Evolutionary conservation across 1,140 invertebrate species (phyloP).

Genomic region (Drosophila ambigua): DNA sequence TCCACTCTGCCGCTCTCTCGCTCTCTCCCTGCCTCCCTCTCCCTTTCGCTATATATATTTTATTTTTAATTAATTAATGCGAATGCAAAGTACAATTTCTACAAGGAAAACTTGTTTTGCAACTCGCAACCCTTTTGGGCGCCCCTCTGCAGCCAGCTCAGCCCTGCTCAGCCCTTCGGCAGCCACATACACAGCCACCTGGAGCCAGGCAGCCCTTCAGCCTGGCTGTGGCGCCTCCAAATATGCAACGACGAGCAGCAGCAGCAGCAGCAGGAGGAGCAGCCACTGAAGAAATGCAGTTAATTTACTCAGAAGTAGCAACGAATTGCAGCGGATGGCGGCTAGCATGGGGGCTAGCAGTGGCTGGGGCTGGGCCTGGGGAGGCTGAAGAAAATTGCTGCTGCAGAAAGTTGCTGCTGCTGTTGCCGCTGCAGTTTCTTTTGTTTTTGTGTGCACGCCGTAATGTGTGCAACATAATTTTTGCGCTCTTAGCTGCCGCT

Average conservation of each 20-base stretch:
- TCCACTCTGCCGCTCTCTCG: background rate
- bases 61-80: conserved; percentile 84
- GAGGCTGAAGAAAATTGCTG: conserved; percentile 61
- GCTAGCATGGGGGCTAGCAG: conserved; percentile 8
- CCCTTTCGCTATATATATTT: conserved; percentile 60
- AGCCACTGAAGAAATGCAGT: conserved; percentile 79
- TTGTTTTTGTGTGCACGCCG: conserved; percentile 80
- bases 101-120: conserved; percentile 83
- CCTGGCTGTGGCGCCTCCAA: conserved; percentile 68
- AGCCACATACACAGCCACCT: conserved; percentile 12
- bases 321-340: conserved; percentile 27
- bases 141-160: conserved; percentile 1
- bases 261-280: conserved; percentile 19
- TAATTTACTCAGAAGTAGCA: conserved; percentile 81
- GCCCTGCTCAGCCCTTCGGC: conserved; percentile 33
- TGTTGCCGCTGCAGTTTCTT: conserved; percentile 67
- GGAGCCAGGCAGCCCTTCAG: conserved; percentile 22
- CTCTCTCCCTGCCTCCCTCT: background rate
- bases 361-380: background rate
- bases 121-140: conserved; percentile 61
- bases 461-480: conserved; percentile 80
- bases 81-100: conserved; percentile 83
- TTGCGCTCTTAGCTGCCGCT: conserved; percentile 72
- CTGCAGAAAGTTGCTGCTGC: conserved; percentile 68
- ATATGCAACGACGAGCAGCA: conserved; percentile 63